phyloP scores from a whole-genome alignment of 2,113 vertebrate genomes.

The Plectropomus leopardus region DNA sequence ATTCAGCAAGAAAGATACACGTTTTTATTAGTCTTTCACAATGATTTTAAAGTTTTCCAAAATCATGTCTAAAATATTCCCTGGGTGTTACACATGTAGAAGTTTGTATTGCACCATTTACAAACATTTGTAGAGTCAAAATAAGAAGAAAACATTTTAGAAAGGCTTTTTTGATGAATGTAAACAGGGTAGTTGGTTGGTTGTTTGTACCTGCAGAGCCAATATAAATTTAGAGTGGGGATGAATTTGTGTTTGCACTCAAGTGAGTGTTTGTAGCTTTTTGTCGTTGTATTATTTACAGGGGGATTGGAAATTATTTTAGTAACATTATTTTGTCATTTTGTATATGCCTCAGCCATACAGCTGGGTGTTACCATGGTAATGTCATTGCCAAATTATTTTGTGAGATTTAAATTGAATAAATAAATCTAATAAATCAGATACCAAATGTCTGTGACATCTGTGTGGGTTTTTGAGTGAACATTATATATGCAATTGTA shows the following conservation, averaged over 20 bases:
- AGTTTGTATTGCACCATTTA: conserved; percentile 45
- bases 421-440: conserved; percentile 42
- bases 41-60: conserved; percentile 5
- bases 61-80: conserved; percentile 15
- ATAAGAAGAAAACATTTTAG: conserved; percentile 33
- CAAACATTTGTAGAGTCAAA: conserved; percentile 63
- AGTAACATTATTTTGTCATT: conserved; percentile 10
- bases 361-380: conserved; percentile 16
- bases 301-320: not conserved
- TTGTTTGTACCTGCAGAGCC: conserved; percentile 43
- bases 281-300: conserved; percentile 18
- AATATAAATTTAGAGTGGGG: conserved; percentile 37
- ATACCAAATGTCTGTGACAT: conserved; percentile 33
- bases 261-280: conserved; percentile 33
- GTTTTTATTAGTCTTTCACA: conserved; percentile 14
- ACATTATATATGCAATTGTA: no score
- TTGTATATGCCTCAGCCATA: conserved; percentile 8
- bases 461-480: not conserved
- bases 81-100: not conserved
- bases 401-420: conserved; percentile 28
- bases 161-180: conserved; percentile 40
- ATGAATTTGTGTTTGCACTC: conserved; percentile 30
- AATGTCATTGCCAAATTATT: conserved; percentile 15
- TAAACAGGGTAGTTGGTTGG: conserved; percentile 34
- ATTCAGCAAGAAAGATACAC: conserved; percentile 1